Percentiles rank a stretch among this genome's conserved stretches.
These are phyloP conservation scores for Apistogramma diplotaenia DNA, from an alignment of 2,113 vertebrate genomes.

Conservation along the genomic window DNA sequence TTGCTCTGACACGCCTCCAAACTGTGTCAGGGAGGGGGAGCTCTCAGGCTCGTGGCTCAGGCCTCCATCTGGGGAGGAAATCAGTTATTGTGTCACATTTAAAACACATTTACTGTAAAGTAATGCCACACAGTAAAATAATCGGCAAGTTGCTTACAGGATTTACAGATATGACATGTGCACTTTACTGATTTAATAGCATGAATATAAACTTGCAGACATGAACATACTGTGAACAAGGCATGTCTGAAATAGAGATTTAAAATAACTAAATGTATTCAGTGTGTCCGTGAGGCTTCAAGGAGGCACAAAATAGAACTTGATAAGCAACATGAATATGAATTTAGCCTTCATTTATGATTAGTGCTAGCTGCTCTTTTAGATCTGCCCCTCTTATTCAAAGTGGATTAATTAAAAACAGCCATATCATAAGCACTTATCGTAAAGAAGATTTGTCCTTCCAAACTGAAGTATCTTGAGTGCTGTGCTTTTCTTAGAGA, in stretches of 20 bases:
- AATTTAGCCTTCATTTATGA: neutral
- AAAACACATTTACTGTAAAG: neutral
- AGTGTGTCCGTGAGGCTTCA: neutral
- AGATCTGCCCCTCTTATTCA: neutral
- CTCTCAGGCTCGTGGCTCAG: conserved; percentile 68
- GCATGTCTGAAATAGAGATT: neutral
- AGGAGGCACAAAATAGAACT: neutral
- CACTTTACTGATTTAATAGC: neutral
- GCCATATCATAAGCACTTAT: neutral
- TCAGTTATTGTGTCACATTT: neutral
- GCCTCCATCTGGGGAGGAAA: conserved; percentile 79
- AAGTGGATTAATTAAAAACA: neutral
- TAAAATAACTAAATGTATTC: neutral
- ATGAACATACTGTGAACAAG: neutral
- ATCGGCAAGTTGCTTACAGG: neutral
- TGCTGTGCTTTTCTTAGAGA: neutral
- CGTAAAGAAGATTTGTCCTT: neutral
- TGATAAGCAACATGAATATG: neutral
- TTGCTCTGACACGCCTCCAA: conserved; percentile 74
- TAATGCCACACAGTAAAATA: neutral
- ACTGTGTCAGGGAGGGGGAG: conserved; percentile 72
- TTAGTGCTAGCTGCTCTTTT: neutral
- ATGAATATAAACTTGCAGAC: neutral
- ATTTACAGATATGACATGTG: neutral
- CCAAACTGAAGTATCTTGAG: neutral